phyloP scores from a whole-genome alignment of 1,140 invertebrate species.

The Physella acuta region DNA sequence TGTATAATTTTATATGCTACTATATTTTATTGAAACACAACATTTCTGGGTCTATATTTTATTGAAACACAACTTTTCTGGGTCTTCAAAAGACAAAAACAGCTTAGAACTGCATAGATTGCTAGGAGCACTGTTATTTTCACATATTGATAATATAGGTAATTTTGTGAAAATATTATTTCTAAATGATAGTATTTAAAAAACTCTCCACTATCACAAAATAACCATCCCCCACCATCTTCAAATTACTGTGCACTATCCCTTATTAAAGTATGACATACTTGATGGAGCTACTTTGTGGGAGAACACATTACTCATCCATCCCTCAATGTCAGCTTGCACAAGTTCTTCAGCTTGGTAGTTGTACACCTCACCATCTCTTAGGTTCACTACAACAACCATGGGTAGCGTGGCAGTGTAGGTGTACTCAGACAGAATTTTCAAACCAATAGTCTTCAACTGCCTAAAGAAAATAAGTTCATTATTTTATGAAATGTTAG shows the following conservation, averaged over 20 bases:
- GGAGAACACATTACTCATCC: slow-evolving; percentile 12
- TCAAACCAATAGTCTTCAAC: neutral
- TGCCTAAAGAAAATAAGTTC: slow-evolving; percentile 4
- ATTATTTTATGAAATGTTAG: too few relatives aligned
- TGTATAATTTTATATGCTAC: neutral
- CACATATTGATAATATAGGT: too few relatives aligned
- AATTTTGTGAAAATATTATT: neutral
- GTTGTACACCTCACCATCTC: slow-evolving; percentile 21
- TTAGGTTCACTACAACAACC: slow-evolving; percentile 21
- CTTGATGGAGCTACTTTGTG: slow-evolving; percentile 13
- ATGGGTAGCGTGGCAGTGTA: slow-evolving; percentile 5
- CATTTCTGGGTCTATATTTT: neutral
- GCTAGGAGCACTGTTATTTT: too few relatives aligned
- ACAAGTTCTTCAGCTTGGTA: slow-evolving; percentile 12
- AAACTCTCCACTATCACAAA: neutral
- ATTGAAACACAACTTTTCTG: too few relatives aligned
- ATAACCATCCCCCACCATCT: neutral
- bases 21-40: neutral
- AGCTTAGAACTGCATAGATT: too few relatives aligned
- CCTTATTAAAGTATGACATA: neutral
- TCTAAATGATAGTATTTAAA: neutral
- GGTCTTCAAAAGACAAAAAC: too few relatives aligned
- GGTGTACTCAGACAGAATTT: slow-evolving; percentile 17
- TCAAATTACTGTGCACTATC: neutral
- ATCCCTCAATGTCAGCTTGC: neutral